Evolutionary conservation across 2,797 vertebrate species (phyloP).

Genomic region (Manis pentadactyla): DNA sequence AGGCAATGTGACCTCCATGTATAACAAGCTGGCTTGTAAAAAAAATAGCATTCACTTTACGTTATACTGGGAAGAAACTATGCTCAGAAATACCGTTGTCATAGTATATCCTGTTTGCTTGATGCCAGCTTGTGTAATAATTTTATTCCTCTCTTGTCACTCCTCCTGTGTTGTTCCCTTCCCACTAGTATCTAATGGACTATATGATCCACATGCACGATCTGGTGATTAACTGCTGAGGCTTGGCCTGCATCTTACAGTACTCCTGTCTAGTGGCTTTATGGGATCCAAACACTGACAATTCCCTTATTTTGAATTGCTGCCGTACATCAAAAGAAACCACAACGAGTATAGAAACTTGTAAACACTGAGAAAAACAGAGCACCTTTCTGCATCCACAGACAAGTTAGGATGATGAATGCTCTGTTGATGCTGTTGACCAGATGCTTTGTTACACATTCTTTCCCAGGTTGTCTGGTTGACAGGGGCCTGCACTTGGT

Average conservation of each 20-base stretch:
- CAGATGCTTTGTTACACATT: constrained; percentile 69
- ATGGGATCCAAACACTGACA: constrained; percentile 82
- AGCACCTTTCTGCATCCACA: constrained; percentile 75
- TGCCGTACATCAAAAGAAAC: constrained; percentile 81
- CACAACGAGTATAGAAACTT: constrained; percentile 83
- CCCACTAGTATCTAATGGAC: constrained; percentile 83
- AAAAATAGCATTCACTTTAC: constrained; percentile 81
- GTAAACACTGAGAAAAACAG: constrained; percentile 75
- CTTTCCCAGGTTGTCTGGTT: constrained; percentile 54
- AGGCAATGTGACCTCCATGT: constrained; percentile 70
- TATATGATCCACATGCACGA: constrained; percentile 81
- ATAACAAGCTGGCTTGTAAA: constrained; percentile 82
- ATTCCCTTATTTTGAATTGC: constrained; percentile 82
- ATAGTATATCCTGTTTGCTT: constrained; percentile 81
- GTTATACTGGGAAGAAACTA: constrained; percentile 79
- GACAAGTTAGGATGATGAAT: constrained; percentile 76
- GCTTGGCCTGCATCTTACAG: constrained; percentile 76
- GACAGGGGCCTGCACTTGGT: constrained; percentile 67
- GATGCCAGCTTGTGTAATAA: constrained; percentile 81
- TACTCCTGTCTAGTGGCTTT: constrained; percentile 79
- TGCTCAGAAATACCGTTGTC: constrained; percentile 85
- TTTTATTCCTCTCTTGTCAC: constrained; percentile 81
- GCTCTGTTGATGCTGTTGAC: constrained; percentile 68
- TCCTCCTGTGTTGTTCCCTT: constrained; percentile 83
- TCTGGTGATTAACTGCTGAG: constrained; percentile 83